Conservation (phyloP, 2,888 invertebrate genomes). For the Allophyes oxyacanthae region DNA sequence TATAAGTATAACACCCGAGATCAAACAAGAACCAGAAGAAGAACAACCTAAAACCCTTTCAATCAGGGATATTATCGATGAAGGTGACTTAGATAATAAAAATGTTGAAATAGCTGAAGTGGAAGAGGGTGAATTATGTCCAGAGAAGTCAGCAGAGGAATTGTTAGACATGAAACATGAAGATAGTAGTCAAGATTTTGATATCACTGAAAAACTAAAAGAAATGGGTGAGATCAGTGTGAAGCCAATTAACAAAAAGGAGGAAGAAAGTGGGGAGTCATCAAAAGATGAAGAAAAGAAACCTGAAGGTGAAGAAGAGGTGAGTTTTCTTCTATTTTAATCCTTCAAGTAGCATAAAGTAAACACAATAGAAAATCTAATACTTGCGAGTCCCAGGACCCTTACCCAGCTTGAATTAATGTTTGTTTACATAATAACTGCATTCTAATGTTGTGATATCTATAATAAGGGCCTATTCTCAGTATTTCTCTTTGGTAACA, state of each 20-base stretch:
- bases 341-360: no score
- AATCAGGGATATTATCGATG: constrained; percentile 86
- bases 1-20: constrained; percentile 31
- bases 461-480: constrained; percentile 15
- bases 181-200: constrained; percentile 86
- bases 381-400: no score
- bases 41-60: constrained; percentile 80
- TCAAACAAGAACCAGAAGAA: constrained; percentile 49
- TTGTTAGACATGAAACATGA: constrained; percentile 81
- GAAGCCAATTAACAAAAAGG: constrained; percentile 77
- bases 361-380: no score
- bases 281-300: constrained; percentile 70
- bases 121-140: constrained; percentile 81
- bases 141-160: constrained; percentile 81
- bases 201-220: constrained; percentile 90
- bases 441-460: neutral
- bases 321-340: constrained; percentile 55
- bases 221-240: constrained; percentile 90
- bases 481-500: constrained; percentile 13
- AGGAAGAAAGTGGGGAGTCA: constrained; percentile 65
- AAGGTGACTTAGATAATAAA: constrained; percentile 83
- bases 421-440: neutral
- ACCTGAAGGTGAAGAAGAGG: constrained; percentile 83
- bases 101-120: constrained; percentile 87
- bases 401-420: no score